A percentile compares a stretch with the other conserved stretches of the same genome.
These are phyloP conservation scores for Drosophila paramelanica DNA, from an alignment of 2,888 invertebrate species.

Conservation along the genomic window DNA sequence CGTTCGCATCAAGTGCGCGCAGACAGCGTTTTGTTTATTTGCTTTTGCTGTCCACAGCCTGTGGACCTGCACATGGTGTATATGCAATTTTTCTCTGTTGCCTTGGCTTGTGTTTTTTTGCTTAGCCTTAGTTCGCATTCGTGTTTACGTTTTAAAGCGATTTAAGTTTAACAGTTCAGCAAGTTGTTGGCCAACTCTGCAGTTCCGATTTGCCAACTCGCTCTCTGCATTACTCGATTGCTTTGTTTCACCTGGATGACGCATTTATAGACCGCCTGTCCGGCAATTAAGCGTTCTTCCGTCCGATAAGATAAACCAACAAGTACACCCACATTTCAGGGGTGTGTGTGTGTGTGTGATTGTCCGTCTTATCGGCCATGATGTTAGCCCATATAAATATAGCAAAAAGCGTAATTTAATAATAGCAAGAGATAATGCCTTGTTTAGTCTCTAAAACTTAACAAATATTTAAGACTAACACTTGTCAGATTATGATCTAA, in stretches of 20 bases:
- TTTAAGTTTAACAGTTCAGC: constrained; percentile 40
- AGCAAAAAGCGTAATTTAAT: constrained; percentile 68
- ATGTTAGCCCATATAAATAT: constrained; percentile 71
- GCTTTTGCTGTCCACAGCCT: constrained; percentile 36
- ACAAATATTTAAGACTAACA: constrained; percentile 61
- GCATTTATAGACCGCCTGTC: constrained; percentile 59
- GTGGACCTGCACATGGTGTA: constrained; percentile 53
- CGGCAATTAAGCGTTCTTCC: constrained; percentile 66
- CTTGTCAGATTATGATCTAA: constrained; percentile 23
- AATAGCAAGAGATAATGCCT: constrained; percentile 44
- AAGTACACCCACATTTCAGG: background rate
- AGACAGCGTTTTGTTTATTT: constrained; percentile 70
- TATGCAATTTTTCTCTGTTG: constrained; percentile 62
- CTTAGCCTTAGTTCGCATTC: constrained; percentile 42
- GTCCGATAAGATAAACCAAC: constrained; percentile 64
- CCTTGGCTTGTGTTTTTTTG: constrained; percentile 44
- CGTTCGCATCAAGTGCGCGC: constrained; percentile 38
- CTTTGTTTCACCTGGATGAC: constrained; percentile 46
- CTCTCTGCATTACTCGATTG: background rate
- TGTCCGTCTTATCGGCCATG: constrained; percentile 46
- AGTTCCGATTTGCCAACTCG: constrained; percentile 2
- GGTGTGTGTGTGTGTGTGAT: constrained; percentile 1
- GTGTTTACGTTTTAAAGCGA: constrained; percentile 70
- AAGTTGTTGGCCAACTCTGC: constrained; percentile 32
- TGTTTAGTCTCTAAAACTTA: constrained; percentile 2